Evolutionary conservation across 2,797 vertebrate species (phyloP), one percentile per base, ranked within the genome.

Genomic region (Spinus pinus): DNA sequence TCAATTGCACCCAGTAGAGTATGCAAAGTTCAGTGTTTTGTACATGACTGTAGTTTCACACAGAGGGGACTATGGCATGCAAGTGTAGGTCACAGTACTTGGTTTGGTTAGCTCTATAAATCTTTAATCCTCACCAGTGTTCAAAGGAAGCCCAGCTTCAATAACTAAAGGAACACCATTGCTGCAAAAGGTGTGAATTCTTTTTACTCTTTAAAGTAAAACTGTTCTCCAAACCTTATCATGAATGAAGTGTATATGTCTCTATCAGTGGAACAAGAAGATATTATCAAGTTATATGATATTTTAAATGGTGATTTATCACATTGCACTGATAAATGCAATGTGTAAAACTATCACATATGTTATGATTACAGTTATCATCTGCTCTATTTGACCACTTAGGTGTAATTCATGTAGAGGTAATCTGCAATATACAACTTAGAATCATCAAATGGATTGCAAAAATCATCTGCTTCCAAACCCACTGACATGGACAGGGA

Each of bases 401-500:
- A 49, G 3, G 6, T 56, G 13, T 74, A 49, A 84, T 71, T 81
- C 21, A 15, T 23, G 4, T 18, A 18, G 16, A 30, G 9, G 30
- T 22, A 37, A 6, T n/a, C 57, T 14, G 20, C 47, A 72, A 37
- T 0, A 0, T n/a, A 14, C 9, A 46, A 12, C 13, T 46, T 39
- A 53, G n/a, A 60, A 16, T 28, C 12, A 22, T n/a, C 18, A 15
- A 60, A 46, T 24, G n/a, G n/a, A 51, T 25, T 42, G 15, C 9
- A 53, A 53, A 69, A 16, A 14, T 24, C 8, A 46, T 12, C 46
- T n/a, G 46, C 23, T 60, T 75, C 62, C 82, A 60, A 60, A 60
- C 2, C n/a, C 54, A 30, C 13, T n/a, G 30, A 4, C 7, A 14
- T 23, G 20, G 23, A 14, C 35, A 50, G 18, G 42, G 39, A 39